Conservation (phyloP, 1,140 invertebrate genomes). For the Zaprionus lachaisei region DNA sequence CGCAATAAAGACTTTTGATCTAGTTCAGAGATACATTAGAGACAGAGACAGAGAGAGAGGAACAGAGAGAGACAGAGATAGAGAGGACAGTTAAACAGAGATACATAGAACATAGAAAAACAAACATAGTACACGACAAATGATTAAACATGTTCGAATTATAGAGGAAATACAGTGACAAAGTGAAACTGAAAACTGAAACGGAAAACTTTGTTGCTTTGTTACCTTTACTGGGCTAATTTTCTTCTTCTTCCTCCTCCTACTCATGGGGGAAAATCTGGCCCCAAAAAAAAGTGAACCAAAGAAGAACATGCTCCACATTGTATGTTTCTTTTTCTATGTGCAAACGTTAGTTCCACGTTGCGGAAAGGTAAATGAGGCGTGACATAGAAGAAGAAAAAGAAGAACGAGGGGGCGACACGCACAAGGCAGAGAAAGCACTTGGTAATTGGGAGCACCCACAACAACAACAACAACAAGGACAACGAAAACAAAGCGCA, state of each 20-base stretch:
- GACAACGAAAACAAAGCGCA: conserved; percentile 20
- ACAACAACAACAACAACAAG: conserved; percentile 32
- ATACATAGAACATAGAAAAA: background rate
- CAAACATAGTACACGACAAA: background rate
- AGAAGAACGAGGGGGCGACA: conserved; percentile 17
- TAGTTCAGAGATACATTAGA: conserved; percentile 52
- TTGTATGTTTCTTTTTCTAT: conserved; percentile 14
- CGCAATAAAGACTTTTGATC: conserved; percentile 61
- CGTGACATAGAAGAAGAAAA: conserved; percentile 68
- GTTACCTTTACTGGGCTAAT: conserved; percentile 28
- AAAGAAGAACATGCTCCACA: conserved; percentile 45
- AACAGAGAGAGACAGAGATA: background rate
- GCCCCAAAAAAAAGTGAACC: conserved; percentile 19
- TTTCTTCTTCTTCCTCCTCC: background rate
- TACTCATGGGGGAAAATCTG: conserved; percentile 26
- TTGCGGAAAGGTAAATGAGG: conserved; percentile 80
- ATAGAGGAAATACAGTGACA: background rate
- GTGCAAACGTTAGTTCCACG: conserved; percentile 40
- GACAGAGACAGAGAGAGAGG: background rate
- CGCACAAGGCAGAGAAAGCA: conserved; percentile 45
- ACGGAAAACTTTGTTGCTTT: conserved; percentile 19
- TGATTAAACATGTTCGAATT: background rate
- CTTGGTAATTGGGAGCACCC: conserved; percentile 67
- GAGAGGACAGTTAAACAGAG: conserved; percentile 49
- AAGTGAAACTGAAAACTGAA: conserved; percentile 13